A percentile compares a stretch with the other conserved stretches of the same genome.
phyloP scores from a whole-genome alignment of 2,888 invertebrate genomes.

The Thalpophila matura region DNA sequence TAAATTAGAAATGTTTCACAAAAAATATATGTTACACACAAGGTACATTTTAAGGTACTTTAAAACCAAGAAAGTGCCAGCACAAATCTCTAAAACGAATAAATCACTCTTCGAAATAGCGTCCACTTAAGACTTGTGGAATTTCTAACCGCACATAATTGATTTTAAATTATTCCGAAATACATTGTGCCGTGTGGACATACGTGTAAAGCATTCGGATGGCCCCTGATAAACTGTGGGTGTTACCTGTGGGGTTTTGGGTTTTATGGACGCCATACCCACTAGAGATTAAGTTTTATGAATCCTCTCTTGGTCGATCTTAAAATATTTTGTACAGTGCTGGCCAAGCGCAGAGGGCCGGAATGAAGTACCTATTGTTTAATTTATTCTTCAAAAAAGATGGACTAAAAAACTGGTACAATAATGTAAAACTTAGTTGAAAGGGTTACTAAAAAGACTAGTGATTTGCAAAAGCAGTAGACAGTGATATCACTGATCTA shows the following conservation, averaged over 20 bases:
- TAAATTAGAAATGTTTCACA: not conserved
- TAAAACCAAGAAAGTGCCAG: constrained; percentile 33
- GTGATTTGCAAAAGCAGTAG: too few relatives aligned
- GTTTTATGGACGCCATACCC: constrained; percentile 56
- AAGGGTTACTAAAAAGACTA: too few relatives aligned
- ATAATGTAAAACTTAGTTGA: too few relatives aligned
- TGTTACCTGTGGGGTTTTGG: constrained; percentile 61
- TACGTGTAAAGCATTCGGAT: constrained; percentile 75
- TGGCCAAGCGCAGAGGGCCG: not conserved
- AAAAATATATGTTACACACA: not conserved
- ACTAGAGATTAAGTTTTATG: constrained; percentile 62
- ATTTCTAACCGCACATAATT: constrained; percentile 74
- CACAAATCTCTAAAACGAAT: constrained; percentile 44
- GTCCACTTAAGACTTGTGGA: constrained; percentile 63
- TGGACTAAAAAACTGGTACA: too few relatives aligned
- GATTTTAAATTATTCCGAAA: constrained; percentile 77
- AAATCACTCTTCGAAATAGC: constrained; percentile 59
- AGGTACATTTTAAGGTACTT: not conserved
- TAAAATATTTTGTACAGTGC: constrained; percentile 38
- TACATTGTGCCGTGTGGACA: constrained; percentile 69
- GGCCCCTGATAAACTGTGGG: constrained; percentile 70
- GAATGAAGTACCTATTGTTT: not conserved
- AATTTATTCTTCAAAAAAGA: not conserved
- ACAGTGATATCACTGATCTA: not conserved
- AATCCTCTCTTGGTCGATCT: constrained; percentile 25